These are phyloP conservation scores for Parnassius mnemosyne DNA, from an alignment of 2,888 invertebrate species.

Conservation along the genomic window DNA sequence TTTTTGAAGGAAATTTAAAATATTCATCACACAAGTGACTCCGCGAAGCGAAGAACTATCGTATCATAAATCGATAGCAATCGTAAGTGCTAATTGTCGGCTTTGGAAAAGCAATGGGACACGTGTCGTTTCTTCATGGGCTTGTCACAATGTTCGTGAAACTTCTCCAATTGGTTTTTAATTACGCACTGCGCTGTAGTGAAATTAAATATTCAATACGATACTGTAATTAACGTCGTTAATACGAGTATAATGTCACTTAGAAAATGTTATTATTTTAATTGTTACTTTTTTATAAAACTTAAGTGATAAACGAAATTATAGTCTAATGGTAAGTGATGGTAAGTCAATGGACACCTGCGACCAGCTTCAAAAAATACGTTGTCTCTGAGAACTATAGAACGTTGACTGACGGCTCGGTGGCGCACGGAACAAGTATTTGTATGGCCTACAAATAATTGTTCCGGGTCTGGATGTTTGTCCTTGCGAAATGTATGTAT, in stretches of 20 bases:
- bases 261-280: neutral
- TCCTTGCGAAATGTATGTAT: too few species aligned
- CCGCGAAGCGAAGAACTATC: neutral
- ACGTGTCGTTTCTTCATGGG: slow-evolving; percentile 8
- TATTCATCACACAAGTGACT: neutral
- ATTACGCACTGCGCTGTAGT: slow-evolving; percentile 3
- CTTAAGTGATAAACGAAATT: too few species aligned
- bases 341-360: too few species aligned
- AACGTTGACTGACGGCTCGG: too few species aligned
- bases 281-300: neutral
- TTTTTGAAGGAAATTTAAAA: too few species aligned
- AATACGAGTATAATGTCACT: slow-evolving; percentile 14
- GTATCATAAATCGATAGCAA: slow-evolving; percentile 4
- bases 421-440: too few species aligned
- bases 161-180: slow-evolving; percentile 21
- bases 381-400: too few species aligned
- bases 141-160: slow-evolving; percentile 10
- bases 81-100: slow-evolving; percentile 11
- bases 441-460: too few species aligned
- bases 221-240: slow-evolving; percentile 2
- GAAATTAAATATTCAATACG: slow-evolving; percentile 16
- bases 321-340: too few species aligned
- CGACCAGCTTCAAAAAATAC: too few species aligned
- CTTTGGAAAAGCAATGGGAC: slow-evolving; percentile 9
- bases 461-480: too few species aligned